phyloP scores from a whole-genome alignment of 2,797 vertebrate genomes.

The Trachurus trachurus region DNA sequence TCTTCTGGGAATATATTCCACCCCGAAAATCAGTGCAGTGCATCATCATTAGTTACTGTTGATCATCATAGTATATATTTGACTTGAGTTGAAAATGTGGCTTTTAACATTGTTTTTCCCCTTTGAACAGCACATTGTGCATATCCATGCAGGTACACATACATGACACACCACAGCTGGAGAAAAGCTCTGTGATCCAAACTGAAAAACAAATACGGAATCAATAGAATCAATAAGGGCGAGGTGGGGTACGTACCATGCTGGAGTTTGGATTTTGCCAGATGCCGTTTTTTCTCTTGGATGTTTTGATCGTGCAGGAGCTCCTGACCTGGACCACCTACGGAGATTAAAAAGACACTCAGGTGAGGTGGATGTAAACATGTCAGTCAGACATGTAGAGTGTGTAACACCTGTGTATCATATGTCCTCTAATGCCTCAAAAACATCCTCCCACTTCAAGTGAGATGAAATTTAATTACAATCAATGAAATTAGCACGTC shows the following conservation, averaged over 20 bases:
- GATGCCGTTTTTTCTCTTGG: background rate
- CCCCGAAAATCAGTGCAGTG: background rate
- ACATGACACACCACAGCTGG: background rate
- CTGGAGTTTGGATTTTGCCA: background rate
- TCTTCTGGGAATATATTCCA: constrained; percentile 16
- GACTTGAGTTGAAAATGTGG: background rate
- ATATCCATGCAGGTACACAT: constrained; percentile 28
- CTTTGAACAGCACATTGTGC: constrained; percentile 23
- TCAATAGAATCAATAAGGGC: background rate
- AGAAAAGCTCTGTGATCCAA: background rate
- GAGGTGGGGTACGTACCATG: background rate
- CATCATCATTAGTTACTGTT: constrained; percentile 37
- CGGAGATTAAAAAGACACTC: constrained; percentile 55
- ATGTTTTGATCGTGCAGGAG: constrained; percentile 11
- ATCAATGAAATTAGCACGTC: constrained; percentile 51
- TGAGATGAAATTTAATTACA: constrained; percentile 57
- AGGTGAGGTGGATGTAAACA: constrained; percentile 42
- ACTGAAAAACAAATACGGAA: background rate
- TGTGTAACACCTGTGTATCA: constrained; percentile 21
- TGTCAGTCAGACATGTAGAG: constrained; percentile 27
- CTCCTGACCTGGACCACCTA: constrained; percentile 20
- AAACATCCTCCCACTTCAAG: constrained; percentile 17
- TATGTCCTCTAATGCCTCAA: constrained; percentile 40
- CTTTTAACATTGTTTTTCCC: constrained; percentile 25
- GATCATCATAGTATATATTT: constrained; percentile 15